Conservation (phyloP, 2,113 vertebrate genomes). For the pig (Sus scrofa) region DNA sequence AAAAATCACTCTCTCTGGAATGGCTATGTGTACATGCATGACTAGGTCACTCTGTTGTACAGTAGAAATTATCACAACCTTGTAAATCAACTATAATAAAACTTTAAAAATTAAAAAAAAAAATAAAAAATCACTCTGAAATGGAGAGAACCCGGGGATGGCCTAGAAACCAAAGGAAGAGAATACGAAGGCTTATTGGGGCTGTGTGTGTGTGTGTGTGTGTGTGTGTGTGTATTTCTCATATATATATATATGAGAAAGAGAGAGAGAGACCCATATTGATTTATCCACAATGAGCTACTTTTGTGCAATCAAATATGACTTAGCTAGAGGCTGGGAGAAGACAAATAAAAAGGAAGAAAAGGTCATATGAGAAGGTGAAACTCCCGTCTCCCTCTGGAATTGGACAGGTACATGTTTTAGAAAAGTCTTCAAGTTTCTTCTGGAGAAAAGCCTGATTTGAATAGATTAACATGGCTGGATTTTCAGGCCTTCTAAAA, state of each 20-base stretch:
- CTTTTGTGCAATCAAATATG: neutral
- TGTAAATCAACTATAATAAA: no score
- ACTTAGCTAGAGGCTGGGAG: neutral
- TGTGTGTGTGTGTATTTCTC: no score
- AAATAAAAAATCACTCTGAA: conserved; percentile 28
- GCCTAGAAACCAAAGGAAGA: neutral
- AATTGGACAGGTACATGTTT: neutral
- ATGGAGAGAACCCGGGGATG: neutral
- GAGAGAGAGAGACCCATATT: neutral
- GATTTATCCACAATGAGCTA: neutral
- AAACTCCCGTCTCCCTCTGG: neutral
- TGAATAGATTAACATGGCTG: conserved; percentile 60
- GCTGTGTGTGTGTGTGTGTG: neutral
- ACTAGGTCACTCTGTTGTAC: no score
- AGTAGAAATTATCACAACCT: no score
- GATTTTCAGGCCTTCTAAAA: conserved; percentile 65
- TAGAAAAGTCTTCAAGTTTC: neutral
- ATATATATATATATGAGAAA: fast-evolving
- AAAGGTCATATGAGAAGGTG: neutral
- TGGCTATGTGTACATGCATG: neutral
- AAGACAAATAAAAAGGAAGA: neutral
- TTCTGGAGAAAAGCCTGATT: conserved; percentile 28
- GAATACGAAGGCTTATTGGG: neutral
- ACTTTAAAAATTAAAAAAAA: no score
- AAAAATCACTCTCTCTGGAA: conserved; percentile 21